These are phyloP conservation scores for Trididemnum clinides DNA, from an alignment of 23 tunicate genomes.

Conservation along the genomic window DNA sequence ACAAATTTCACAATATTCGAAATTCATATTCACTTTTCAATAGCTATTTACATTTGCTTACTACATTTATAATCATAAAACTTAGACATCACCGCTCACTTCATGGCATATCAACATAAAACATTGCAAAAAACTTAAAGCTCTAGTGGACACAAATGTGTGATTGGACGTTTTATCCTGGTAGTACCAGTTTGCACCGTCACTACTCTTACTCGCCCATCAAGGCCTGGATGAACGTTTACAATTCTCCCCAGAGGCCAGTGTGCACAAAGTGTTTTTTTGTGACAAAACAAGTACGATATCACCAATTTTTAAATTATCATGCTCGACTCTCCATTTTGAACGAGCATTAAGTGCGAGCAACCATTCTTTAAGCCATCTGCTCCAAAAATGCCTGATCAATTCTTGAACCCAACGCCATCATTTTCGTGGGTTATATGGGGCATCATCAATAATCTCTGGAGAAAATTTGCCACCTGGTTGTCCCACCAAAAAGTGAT, in stretches of 20 bases:
- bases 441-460: neutral
- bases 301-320: neutral
- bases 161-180: neutral
- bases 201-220: neutral
- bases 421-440: neutral
- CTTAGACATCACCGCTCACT: too few species aligned
- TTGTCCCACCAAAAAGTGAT: constrained; percentile 17
- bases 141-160: neutral
- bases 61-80: too few species aligned
- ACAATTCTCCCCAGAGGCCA: constrained; percentile 1
- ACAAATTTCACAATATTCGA: too few species aligned
- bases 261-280: neutral
- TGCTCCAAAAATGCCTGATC: neutral
- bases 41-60: too few species aligned
- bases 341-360: neutral
- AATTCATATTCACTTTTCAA: too few species aligned
- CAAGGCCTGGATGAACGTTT: neutral
- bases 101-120: too few species aligned
- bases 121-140: too few species aligned
- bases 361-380: constrained; percentile 18
- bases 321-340: neutral
- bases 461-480: neutral
- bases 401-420: constrained; percentile 11
- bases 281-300: neutral
- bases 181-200: neutral